Evolutionary conservation across 2,888 invertebrate species (phyloP), one percentile per base, ranked within the genome.

Genomic region (Plagiodera versicolora): DNA sequence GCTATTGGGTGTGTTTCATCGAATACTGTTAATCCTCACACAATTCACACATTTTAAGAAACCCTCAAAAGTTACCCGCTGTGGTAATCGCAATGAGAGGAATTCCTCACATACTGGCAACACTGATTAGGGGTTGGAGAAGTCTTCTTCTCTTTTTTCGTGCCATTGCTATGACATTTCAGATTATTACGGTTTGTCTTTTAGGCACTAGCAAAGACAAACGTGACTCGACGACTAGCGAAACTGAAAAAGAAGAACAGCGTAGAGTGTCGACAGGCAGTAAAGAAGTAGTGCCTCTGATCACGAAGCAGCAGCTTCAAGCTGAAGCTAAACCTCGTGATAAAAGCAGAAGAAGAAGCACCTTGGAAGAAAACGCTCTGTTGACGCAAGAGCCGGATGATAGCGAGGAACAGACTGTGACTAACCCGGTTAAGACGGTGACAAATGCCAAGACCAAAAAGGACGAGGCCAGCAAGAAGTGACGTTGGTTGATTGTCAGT

Each of bases 231-330:
- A 14, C 14, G 14, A 1, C 39, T 1, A 54, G 52, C 28, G 6
- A 50, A 10, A 18, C 45, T 5, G 57, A 47, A 14, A 10, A 44
- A 0, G 61, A 64, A 6, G 66, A 66, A 11, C 48, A 57, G 52
- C 16, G 24, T 24, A 3, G 24, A 24, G 3, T 64, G 11, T 63
- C 63, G 1, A 46, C 60, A 11, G 54, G 50, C 2, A 66, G 66
- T 20, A 66, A 66, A 50, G 66, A 66, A 2, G 46, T 64, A 9
- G 51, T 60, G 2, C 58, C 60, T 1, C 24, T 66, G 18, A 64
- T 66, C n/a, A 66, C 66, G 14, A 66, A 66, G 19, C 51, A 64
- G 14, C 48, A 59, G 46, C 46, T 64, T 8, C 51, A 64, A 18
- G 49, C 53, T 5, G 52, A 58, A 10, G 61, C 65, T 2, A 63